These are phyloP conservation scores for Acronicta aceris DNA, from an alignment of 2,888 invertebrate species.

Conservation along the genomic window DNA sequence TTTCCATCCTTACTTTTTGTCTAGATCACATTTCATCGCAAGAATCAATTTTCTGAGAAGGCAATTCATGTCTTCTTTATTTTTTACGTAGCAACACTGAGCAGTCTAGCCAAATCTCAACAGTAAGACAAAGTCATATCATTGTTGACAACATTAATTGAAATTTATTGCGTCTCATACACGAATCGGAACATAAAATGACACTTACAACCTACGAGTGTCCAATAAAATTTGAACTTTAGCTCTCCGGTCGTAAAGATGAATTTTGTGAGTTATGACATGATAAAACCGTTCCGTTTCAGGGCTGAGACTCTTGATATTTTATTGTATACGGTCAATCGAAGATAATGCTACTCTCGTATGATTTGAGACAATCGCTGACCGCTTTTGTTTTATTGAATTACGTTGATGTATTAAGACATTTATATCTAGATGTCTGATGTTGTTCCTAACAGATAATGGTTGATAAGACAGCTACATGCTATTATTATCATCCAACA, in stretches of 20 bases:
- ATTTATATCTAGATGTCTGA: slow-evolving; percentile 17
- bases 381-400: slow-evolving; percentile 82
- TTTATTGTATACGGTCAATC: slow-evolving; percentile 74
- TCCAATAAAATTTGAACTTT: slow-evolving; percentile 62
- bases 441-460: slow-evolving; percentile 18
- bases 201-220: slow-evolving; percentile 59
- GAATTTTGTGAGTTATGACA: slow-evolving; percentile 48
- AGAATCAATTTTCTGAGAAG: slow-evolving; percentile 31
- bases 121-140: slow-evolving; percentile 78
- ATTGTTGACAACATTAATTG: slow-evolving; percentile 85
- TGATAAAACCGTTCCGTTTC: slow-evolving; percentile 64
- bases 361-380: slow-evolving; percentile 86
- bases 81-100: slow-evolving; percentile 36
- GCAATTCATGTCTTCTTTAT: slow-evolving; percentile 28
- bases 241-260: slow-evolving; percentile 49
- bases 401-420: slow-evolving; percentile 64
- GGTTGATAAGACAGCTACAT: slow-evolving; percentile 16
- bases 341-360: slow-evolving; percentile 85
- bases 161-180: slow-evolving; percentile 85
- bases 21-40: slow-evolving; percentile 34
- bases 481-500: slow-evolving; percentile 9
- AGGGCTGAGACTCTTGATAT: slow-evolving; percentile 37
- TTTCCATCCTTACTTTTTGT: slow-evolving; percentile 11
- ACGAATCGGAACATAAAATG: slow-evolving; percentile 74
- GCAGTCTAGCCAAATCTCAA: slow-evolving; percentile 77